Evolutionary conservation across 2,888 invertebrate species (phyloP), one percentile per base, ranked within the genome.

Genomic region (Therioaphis trifolii): DNA sequence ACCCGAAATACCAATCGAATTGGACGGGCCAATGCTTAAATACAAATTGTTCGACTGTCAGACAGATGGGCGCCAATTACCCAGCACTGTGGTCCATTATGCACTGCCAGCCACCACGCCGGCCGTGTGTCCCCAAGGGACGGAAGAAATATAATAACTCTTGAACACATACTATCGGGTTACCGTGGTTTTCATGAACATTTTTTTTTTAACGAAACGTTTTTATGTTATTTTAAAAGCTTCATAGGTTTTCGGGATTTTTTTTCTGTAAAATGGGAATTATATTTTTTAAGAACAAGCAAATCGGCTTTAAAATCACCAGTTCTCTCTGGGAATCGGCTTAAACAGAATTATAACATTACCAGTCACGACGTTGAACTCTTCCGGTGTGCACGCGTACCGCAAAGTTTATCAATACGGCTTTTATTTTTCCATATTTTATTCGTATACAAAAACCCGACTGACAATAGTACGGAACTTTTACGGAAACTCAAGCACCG

Each of bases 311-410:
- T 82, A 82, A 82, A 82, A 74, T 63, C 63, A 21, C 46, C 61
- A 24, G 69, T 71, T 35, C 35, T 72, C 71, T 71, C 72, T n/a
- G 49, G 24, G 18, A 82, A 82, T 82, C 82, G 72, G 82, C 82
- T 82, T 82, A 82, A 52, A 74, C 15, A 68, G 78, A 78, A 78
- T 80, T 80, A 80, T 80, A 63, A 72, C 82, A 72, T 82, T 82
- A 82, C 61, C 46, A 40, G 72, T 63, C 43, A 24, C 46, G 72
- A 72, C 40, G 52, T 35, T 63, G 49, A 74, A 82, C 61, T 82
- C 61, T 72, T 72, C 27, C 63, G 40, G 58, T 43, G 21, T 55
- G 46, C 49, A 35, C 18, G 52, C 29, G 49, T 77, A 52, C 40
- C 52, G 52, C 63, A 49, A 46, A 43, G 49, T 76, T 76, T 76